Conservation (phyloP, 2,797 vertebrate genomes). For the Furcifer pardalis region DNA sequence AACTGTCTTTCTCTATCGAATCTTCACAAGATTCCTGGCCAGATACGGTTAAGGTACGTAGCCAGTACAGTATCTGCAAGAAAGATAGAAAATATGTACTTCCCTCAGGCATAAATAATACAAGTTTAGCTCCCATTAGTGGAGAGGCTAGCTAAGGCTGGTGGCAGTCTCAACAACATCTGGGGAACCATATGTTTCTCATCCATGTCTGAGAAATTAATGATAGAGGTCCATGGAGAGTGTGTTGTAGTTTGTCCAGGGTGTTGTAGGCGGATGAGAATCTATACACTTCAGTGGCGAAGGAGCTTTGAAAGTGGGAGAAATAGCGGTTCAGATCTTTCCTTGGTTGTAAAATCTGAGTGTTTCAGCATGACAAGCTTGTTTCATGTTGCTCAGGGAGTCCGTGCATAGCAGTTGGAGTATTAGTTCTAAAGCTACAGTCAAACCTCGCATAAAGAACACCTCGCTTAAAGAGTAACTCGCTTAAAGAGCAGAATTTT, state of each 20-base stretch:
- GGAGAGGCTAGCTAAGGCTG: not conserved
- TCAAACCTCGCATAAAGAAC: no score
- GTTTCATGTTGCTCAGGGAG: not conserved
- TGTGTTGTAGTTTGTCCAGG: not conserved
- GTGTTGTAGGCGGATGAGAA: not conserved
- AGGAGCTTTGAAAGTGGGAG: not conserved
- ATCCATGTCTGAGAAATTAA: not conserved
- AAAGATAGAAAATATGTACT: no score
- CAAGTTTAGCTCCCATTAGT: not conserved
- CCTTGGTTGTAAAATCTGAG: not conserved
- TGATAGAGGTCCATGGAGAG: not conserved
- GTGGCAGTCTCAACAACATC: not conserved
- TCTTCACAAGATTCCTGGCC: not conserved
- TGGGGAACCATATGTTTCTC: not conserved
- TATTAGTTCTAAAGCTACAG: no score
- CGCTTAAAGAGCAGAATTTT: no score
- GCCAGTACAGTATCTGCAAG: not conserved
- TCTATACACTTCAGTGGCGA: not conserved
- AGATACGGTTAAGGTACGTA: not conserved
- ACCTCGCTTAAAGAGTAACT: no score
- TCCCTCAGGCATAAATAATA: not conserved
- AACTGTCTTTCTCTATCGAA: constrained; percentile 32
- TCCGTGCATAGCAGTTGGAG: no score
- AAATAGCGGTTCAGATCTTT: not conserved
- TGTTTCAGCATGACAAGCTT: not conserved